These are phyloP conservation scores for Larimichthys crocea DNA, from an alignment of 2,113 vertebrate species.

Conservation along the genomic window DNA sequence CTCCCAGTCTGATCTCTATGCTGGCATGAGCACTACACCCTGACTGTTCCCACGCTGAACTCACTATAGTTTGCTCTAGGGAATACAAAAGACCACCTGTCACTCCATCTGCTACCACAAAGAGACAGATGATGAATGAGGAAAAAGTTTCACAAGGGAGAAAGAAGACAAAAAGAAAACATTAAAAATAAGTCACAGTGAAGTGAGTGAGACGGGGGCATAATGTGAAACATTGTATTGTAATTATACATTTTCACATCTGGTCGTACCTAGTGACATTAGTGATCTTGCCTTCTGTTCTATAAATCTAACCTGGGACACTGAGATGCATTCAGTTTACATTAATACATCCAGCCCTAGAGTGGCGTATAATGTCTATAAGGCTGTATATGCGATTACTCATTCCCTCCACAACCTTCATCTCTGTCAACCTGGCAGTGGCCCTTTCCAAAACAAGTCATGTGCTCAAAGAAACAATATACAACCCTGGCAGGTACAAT, in stretches of 20 bases:
- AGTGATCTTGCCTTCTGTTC: too few species aligned
- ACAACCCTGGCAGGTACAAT: slow-evolving; percentile 83
- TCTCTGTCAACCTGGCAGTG: slow-evolving; percentile 73
- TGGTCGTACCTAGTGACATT: neutral
- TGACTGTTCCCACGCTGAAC: too few species aligned
- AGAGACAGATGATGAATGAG: neutral
- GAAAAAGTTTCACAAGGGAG: neutral
- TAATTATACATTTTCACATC: too few species aligned
- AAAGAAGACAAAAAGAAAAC: neutral
- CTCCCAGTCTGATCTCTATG: too few species aligned
- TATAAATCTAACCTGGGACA: too few species aligned
- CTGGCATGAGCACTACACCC: too few species aligned
- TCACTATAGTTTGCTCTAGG: too few species aligned
- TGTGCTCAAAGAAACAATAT: slow-evolving; percentile 77
- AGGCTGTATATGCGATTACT: slow-evolving; percentile 81
- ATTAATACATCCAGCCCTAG: slow-evolving; percentile 80
- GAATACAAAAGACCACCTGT: too few species aligned
- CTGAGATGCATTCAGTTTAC: slow-evolving; percentile 71
- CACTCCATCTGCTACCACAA: too few species aligned
- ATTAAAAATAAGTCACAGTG: neutral
- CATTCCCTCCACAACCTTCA: slow-evolving; percentile 83
- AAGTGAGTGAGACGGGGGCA: too few species aligned
- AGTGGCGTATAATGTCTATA: slow-evolving; percentile 82
- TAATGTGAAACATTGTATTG: neutral
- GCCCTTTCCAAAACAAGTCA: slow-evolving; percentile 79